These are phyloP conservation scores for Spisula subtruncata DNA, from an alignment of 2,888 invertebrate genomes.

Conservation along the genomic window DNA sequence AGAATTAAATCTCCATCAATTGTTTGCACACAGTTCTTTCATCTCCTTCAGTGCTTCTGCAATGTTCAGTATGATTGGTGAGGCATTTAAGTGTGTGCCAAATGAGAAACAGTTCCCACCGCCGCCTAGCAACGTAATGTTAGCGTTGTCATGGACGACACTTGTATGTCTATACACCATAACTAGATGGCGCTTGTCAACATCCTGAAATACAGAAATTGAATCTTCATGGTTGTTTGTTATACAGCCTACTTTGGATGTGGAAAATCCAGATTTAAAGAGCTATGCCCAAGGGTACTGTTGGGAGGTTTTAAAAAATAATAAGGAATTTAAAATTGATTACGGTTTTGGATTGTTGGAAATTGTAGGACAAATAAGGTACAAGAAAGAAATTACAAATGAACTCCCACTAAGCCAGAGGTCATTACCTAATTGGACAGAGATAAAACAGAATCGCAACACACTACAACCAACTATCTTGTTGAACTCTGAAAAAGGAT, in stretches of 20 bases:
- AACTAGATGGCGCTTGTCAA: slow-evolving; percentile 80
- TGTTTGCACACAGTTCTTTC: not conserved
- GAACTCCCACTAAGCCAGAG: no score
- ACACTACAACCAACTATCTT: no score
- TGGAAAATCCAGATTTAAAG: no score
- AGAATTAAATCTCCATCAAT: not conserved
- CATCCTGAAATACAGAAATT: slow-evolving; percentile 76
- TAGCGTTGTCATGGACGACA: slow-evolving; percentile 76
- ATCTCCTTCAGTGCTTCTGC: slow-evolving; percentile 45
- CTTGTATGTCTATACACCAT: slow-evolving; percentile 87
- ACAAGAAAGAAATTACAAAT: no score
- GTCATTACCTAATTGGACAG: no score
- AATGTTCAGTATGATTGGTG: slow-evolving; percentile 80
- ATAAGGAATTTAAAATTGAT: no score
- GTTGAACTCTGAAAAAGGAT: not conserved
- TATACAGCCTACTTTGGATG: no score
- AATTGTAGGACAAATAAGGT: no score
- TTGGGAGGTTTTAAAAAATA: no score
- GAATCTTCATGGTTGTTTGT: not conserved
- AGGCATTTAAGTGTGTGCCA: slow-evolving; percentile 88
- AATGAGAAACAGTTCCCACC: slow-evolving; percentile 89
- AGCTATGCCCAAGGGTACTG: no score
- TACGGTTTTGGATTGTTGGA: no score
- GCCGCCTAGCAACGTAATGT: slow-evolving; percentile 87
- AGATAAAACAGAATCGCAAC: no score